Percentiles rank a stretch among this genome's conserved stretches.
Conservation (phyloP, 2,113 vertebrate species). For the Tangachromis dhanisi region DNA sequence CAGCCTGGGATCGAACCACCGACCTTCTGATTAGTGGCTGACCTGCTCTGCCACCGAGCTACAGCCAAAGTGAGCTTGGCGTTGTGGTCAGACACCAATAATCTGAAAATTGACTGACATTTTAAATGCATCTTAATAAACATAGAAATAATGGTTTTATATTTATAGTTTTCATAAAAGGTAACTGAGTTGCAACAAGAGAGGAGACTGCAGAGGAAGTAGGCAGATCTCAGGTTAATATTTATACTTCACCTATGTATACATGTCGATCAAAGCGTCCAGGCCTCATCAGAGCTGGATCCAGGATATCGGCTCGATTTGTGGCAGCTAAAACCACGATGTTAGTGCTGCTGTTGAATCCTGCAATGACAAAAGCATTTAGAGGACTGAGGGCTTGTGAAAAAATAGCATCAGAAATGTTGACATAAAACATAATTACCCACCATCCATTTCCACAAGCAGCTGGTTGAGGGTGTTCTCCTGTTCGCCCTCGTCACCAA, state of each 20-base stretch:
- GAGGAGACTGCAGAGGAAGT: neutral
- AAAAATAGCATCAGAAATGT: neutral
- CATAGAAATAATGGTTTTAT: neutral
- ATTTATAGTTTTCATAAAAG: neutral
- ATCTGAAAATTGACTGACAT: neutral
- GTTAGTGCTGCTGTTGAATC: conserved; percentile 74
- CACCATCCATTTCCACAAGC: conserved; percentile 97
- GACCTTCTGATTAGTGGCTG: no score
- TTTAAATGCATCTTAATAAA: neutral
- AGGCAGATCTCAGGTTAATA: neutral
- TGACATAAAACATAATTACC: neutral
- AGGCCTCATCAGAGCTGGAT: conserved; percentile 73
- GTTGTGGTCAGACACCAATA: neutral
- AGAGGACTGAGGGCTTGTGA: neutral
- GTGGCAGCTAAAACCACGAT: conserved; percentile 77
- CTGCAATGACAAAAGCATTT: conserved; percentile 36
- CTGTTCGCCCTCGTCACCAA: conserved; percentile 86
- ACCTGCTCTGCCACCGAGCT: no score
- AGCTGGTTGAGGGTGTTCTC: conserved; percentile 97
- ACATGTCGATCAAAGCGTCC: conserved; percentile 79
- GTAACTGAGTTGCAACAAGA: neutral
- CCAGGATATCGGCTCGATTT: conserved; percentile 72
- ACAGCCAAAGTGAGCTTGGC: neutral
- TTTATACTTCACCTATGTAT: conserved; percentile 60
- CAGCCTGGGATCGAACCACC: no score